Evolutionary conservation across 2,888 invertebrate species (phyloP), one percentile per base, ranked within the genome.

Genomic region (Platycnemis pennipes): DNA sequence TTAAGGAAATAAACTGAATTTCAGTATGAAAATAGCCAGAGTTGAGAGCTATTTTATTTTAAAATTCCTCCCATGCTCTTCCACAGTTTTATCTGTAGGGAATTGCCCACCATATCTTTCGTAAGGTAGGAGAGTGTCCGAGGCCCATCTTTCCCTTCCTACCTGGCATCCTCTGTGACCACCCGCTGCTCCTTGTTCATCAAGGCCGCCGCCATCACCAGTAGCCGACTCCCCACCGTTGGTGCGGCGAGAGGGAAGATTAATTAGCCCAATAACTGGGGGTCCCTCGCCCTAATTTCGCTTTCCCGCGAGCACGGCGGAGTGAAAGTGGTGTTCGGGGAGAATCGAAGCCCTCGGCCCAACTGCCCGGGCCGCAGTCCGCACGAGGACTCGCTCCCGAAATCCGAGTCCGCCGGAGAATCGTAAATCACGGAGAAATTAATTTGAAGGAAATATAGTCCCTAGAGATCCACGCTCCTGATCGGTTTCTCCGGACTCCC

Each of bases 391-490:
- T 49, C 13, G 49, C 1, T 49, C 49, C 11, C 19, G 49, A 49
- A 49, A n/a, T n/a, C n/a, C n/a, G n/a, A n/a, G n/a, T n/a, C n/a
- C n/a, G n/a, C n/a, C n/a, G n/a, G n/a, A n/a, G n/a, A n/a, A n/a
- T n/a, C n/a, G n/a, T n/a, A n/a, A n/a, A n/a, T n/a, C 77, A 77
- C 11, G 77, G 26, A 31, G 77, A 77, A 77, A 77, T 77, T 77
- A 77, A 77, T 77, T 77, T 77, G 77, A 26, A 77, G 77, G 77
- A 37, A 77, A 77, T 77, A 77, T 37, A 77, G 77, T 77, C 77
- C 77, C 77, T n/a, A 13, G 77, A 77, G 77, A 77, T 77, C 16
- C 77, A 37, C 37, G 77, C 77, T 77, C n/a, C 37, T 37, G 77
- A 77, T 77, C 37, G 13, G 37, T 77, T 77, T 77, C 77, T 77